Conservation (phyloP, 2,797 vertebrate genomes). For the Hyperoplus lanceolatus region DNA sequence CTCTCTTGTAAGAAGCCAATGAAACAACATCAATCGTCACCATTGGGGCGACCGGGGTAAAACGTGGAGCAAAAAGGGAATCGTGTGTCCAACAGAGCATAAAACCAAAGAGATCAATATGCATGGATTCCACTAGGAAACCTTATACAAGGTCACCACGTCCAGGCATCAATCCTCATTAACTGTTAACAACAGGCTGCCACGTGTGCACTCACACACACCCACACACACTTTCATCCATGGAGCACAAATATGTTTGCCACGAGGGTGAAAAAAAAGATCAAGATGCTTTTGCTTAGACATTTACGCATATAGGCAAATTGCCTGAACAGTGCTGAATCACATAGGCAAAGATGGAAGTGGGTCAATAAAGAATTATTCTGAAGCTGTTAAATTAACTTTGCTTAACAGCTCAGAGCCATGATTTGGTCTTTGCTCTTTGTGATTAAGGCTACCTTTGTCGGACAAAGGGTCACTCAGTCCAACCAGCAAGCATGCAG, state of each 20-base stretch:
- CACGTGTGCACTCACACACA: constrained; percentile 37
- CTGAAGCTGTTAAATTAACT: constrained; percentile 11
- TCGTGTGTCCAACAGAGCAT: constrained; percentile 76
- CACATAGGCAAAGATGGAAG: constrained; percentile 19
- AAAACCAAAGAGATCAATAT: constrained; percentile 81
- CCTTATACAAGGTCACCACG: constrained; percentile 82
- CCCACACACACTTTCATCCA: constrained; percentile 33
- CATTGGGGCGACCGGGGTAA: constrained; percentile 28
- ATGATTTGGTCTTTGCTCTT: constrained; percentile 22
- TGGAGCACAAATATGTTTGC: constrained; percentile 38
- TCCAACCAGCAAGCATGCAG: constrained; percentile 35
- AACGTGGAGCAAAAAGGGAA: constrained; percentile 44
- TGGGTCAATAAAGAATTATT: constrained; percentile 22
- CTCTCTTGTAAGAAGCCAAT: constrained; percentile 22
- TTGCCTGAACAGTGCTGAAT: constrained; percentile 8
- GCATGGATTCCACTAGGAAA: constrained; percentile 82
- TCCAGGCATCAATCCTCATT: constrained; percentile 86
- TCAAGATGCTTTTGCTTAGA: constrained; percentile 43
- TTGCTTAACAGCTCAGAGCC: constrained; percentile 9
- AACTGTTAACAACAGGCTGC: constrained; percentile 84
- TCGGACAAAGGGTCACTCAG: constrained; percentile 46
- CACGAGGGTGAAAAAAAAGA: constrained; percentile 46
- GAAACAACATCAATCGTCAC: constrained; percentile 52
- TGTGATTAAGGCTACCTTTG: constrained; percentile 26
- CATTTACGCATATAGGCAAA: constrained; percentile 23